A percentile compares a stretch with the other conserved stretches of the same genome.
Evolutionary conservation across 2,888 invertebrate species (phyloP).

Genomic region (Notocelia uddmanniana): DNA sequence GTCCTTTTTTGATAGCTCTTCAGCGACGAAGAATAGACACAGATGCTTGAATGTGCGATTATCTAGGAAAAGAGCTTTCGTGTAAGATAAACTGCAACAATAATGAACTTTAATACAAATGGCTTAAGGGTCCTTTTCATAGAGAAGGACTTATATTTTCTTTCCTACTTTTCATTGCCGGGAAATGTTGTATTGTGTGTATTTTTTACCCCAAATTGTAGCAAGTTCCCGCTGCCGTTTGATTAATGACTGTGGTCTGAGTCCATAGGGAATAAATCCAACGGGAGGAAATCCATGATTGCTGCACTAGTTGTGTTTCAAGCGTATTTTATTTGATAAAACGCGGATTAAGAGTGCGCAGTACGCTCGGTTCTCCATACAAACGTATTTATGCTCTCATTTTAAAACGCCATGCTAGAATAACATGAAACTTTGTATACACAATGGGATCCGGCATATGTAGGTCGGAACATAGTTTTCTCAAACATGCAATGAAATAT

Average conservation of each 20-base stretch:
- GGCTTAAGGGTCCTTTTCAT: background rate
- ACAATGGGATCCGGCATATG: no score
- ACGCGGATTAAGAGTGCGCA: no score
- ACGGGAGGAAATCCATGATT: slow-evolving; percentile 10
- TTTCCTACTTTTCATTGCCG: background rate
- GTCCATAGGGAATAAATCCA: slow-evolving; percentile 7
- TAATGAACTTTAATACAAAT: background rate
- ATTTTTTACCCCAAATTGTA: slow-evolving; percentile 35
- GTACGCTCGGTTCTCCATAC: no score
- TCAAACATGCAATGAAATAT: no score
- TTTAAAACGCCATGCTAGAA: no score
- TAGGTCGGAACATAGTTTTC: no score
- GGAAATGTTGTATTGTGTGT: slow-evolving; percentile 29
- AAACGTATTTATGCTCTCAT: no score
- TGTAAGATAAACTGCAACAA: background rate
- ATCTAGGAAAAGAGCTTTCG: background rate
- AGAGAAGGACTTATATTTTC: background rate
- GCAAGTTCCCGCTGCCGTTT: slow-evolving; percentile 22
- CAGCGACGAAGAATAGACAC: slow-evolving; percentile 4
- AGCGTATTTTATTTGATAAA: background rate
- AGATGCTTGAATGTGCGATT: background rate
- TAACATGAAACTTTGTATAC: no score
- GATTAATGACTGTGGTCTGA: slow-evolving; percentile 16
- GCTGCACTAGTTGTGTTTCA: slow-evolving; percentile 13
- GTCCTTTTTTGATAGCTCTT: slow-evolving; percentile 1